These are phyloP conservation scores for Liolophura sinensis DNA, from an alignment of 1,140 invertebrate genomes.

Conservation along the genomic window DNA sequence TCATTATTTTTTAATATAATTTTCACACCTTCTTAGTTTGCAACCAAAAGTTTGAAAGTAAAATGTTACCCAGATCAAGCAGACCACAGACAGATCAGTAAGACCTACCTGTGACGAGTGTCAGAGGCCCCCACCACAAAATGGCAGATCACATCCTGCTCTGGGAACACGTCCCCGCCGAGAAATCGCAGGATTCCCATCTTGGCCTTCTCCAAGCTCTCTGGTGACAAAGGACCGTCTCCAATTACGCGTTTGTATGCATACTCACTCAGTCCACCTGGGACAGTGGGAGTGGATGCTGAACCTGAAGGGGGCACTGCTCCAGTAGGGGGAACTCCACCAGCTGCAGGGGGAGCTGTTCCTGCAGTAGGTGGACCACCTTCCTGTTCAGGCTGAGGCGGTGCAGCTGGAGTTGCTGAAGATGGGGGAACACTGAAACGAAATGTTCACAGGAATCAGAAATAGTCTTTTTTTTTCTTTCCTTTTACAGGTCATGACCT, in stretches of 20 bases:
- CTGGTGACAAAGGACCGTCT: slow-evolving; percentile 75
- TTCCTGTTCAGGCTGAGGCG: too few species aligned
- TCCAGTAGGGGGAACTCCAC: not conserved
- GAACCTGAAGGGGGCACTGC: not conserved
- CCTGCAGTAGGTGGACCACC: too few species aligned
- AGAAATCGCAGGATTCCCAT: slow-evolving; percentile 82
- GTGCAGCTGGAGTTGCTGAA: too few species aligned
- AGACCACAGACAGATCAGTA: not conserved
- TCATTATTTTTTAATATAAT: too few species aligned
- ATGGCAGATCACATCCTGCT: slow-evolving; percentile 75
- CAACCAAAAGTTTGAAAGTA: too few species aligned
- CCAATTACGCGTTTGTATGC: slow-evolving; percentile 79
- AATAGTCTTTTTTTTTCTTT: too few species aligned
- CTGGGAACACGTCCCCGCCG: slow-evolving; percentile 73
- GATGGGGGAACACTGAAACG: too few species aligned
- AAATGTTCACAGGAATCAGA: too few species aligned
- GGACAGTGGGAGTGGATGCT: slow-evolving; percentile 42
- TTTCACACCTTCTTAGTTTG: too few species aligned
- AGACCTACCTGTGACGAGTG: slow-evolving; percentile 66
- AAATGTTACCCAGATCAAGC: too few species aligned
- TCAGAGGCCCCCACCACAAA: slow-evolving; percentile 85
- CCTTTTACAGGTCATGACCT: too few species aligned
- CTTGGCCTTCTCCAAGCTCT: slow-evolving; percentile 82
- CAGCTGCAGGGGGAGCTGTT: not conserved
- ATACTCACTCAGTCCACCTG: slow-evolving; percentile 78